Evolutionary conservation across 2,797 vertebrate genomes (phyloP), one percentile per base, ranked within the genome.

Genomic region (Gymnothorax javanicus): DNA sequence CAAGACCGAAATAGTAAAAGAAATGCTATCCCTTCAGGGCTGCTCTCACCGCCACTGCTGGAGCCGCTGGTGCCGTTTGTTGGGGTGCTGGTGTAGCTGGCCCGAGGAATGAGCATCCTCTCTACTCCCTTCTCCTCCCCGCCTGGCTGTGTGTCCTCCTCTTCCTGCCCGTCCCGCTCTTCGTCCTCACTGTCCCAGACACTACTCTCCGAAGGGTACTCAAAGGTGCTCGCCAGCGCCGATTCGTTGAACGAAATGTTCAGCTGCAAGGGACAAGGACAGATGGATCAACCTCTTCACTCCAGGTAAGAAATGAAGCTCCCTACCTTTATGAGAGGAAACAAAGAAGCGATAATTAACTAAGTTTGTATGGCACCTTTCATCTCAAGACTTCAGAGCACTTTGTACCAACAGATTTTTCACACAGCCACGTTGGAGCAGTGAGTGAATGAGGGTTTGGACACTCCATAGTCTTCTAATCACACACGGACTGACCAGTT

Each of bases 201-300:
- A 0, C 96, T 98, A 94, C 91, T 97, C 93, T 99, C 98, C 0
- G 98, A 97, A 0, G 98, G 98, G 88, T 99, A 99, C 92, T 99
- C 98, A 3, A 97, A 99, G 1, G 97, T 99, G 3, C 97, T 99
- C 73, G 98, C 96, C 89, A 99, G 94, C 86, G 96, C 97, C 0
- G 96, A 94, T 94, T 99, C 98, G 0, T 98, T 99, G 94, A 99
- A 99, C 23, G 98, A 99, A 94, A 99, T 99, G 93, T 97, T 98
- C 93, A 99, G 96, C 98, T 99, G 93, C 15, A 2, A 4, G 56
- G 23, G 0, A 17, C 56, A 58, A 43, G 23, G 54, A 8, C 9
- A 12, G 50, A 9, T 33, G 20, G 56, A 11, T 82, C 50, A 62
- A 5, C 54, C 23, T 54, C 59, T n/a, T 77, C 67, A 25, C n/a